phyloP scores from a whole-genome alignment of 2,113 vertebrate genomes.

The Phoxinus phoxinus region DNA sequence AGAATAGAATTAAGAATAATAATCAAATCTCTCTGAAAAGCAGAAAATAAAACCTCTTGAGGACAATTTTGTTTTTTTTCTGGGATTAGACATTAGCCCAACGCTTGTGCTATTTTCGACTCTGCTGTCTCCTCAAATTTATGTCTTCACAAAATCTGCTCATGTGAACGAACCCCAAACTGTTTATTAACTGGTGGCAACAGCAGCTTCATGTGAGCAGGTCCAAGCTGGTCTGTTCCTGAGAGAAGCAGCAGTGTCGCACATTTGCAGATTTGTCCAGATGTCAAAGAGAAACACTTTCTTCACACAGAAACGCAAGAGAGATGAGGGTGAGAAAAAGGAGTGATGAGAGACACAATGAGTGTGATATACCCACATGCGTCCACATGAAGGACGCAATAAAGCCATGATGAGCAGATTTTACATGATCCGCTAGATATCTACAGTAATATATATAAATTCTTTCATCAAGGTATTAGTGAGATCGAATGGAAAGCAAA shows the following conservation, averaged over 20 bases:
- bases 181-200: not conserved
- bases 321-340: constrained; percentile 16
- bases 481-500: not conserved
- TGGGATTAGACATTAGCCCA: not conserved
- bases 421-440: not conserved
- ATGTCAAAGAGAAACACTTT: constrained; percentile 1
- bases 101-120: not conserved
- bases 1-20: not conserved
- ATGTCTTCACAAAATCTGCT: not conserved
- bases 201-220: not conserved
- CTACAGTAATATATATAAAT: not conserved
- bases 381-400: not conserved
- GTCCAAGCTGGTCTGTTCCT: not conserved
- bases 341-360: constrained; percentile 5
- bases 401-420: not conserved
- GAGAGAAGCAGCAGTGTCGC: not conserved
- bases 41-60: not conserved
- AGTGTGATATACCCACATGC: not conserved
- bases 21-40: not conserved
- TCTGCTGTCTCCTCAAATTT: not conserved
- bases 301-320: not conserved
- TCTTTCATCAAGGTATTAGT: not conserved
- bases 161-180: not conserved
- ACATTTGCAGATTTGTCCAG: not conserved
- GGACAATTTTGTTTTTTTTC: not conserved